Percentiles rank a stretch among this genome's conserved stretches.
Conservation (phyloP, 2,797 vertebrate species). For the Phyllotis vaccarum region DNA sequence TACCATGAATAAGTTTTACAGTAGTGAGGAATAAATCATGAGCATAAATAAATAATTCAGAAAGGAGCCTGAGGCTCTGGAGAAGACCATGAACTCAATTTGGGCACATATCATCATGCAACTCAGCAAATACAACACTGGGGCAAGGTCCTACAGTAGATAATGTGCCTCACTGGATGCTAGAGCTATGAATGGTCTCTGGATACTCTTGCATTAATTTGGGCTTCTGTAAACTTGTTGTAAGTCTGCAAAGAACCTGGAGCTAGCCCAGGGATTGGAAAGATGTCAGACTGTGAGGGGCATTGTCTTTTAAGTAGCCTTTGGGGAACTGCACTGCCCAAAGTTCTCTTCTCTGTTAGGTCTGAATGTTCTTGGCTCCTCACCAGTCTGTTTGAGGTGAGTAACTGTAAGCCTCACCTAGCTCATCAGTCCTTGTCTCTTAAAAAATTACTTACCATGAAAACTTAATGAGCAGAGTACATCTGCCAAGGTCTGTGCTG, state of each 20-base stretch:
- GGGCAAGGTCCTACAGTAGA: background rate
- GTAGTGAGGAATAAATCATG: background rate
- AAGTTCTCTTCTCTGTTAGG: background rate
- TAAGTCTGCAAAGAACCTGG: background rate
- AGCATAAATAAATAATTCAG: background rate
- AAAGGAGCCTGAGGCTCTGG: background rate
- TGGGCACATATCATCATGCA: background rate
- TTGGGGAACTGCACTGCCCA: background rate
- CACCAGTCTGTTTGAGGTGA: background rate
- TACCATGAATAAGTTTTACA: constrained; percentile 43
- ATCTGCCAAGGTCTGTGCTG: background rate
- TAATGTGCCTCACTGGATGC: background rate
- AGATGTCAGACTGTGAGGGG: background rate
- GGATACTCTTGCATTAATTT: constrained; percentile 9
- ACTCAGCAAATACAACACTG: background rate
- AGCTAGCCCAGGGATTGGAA: background rate
- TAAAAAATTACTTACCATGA: background rate
- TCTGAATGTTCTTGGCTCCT: background rate
- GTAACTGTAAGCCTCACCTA: background rate
- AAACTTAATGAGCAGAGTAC: background rate
- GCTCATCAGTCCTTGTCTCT: background rate
- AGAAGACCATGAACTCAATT: constrained; percentile 27
- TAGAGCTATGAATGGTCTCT: background rate
- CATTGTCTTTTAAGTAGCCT: background rate
- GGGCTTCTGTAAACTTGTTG: background rate